phyloP scores from a whole-genome alignment of 2,797 vertebrate species.

The Macropodus opercularis region DNA sequence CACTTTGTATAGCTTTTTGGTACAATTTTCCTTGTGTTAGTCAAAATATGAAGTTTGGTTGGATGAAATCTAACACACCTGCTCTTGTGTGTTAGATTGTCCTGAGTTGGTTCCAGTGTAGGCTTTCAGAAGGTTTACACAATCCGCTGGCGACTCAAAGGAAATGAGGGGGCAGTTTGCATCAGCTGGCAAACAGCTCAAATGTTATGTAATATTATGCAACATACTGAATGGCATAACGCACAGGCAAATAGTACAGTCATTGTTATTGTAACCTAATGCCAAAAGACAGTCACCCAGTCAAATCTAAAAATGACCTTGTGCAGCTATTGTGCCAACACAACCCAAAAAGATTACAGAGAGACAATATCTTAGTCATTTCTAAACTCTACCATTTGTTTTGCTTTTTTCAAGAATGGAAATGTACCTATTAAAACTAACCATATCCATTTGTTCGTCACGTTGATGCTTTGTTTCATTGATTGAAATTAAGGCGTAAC shows the following conservation, averaged over 20 bases:
- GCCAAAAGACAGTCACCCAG: conserved; percentile 18
- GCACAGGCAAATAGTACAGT: conserved; percentile 58
- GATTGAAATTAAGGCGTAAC: no score
- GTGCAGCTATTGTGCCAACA: conserved; percentile 3
- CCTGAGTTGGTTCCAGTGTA: conserved; percentile 8
- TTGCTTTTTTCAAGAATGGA: no score
- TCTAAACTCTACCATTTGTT: no score
- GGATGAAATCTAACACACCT: no score
- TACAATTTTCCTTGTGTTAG: no score
- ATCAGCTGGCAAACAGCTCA: conserved; percentile 57
- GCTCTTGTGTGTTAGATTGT: background rate
- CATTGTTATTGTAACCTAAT: conserved; percentile 33
- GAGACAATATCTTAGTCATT: no score
- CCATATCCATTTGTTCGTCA: no score
- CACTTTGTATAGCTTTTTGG: no score
- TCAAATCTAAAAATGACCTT: conserved; percentile 34
- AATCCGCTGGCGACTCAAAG: conserved; percentile 36
- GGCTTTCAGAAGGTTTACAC: conserved; percentile 43
- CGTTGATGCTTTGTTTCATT: no score
- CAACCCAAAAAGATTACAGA: no score
- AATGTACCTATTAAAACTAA: no score
- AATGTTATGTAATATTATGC: conserved; percentile 44
- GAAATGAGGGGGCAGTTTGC: conserved; percentile 69
- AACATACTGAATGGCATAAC: conserved; percentile 44
- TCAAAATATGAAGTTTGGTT: background rate